Base-by-base conservation (phyloP, 2,888 invertebrate genomes). In the Imbricaverruca yamaguchii region DNA sequence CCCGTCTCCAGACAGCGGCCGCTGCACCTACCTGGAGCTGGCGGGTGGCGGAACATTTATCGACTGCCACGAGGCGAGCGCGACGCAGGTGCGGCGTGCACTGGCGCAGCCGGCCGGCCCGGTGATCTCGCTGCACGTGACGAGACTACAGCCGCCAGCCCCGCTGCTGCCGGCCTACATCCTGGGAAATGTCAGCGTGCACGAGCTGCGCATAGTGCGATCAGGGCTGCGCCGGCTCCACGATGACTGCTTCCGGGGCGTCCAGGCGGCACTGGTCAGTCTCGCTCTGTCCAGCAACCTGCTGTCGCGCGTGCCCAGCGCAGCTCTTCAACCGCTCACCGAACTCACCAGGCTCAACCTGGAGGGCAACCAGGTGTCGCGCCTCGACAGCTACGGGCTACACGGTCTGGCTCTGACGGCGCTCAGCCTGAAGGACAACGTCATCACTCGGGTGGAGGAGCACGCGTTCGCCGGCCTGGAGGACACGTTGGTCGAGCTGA, bases 371-470 rank as follows among this genome's bases (percentile, higher is more conserved):
- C 91, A 92, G 86, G 94, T 96, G 84, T 91, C 91, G 84, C 93
- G 94, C 85, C 90, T 96, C 83, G 92, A 93, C 21, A 93, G 93
- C 85, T 95, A 95, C 86, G 93, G 94, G 85, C 96, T 97, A 88
- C 93, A 93, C 86, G 94, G 94, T 15, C 89, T 96, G 84, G 92
- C 92, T 82, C 89, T 96, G 84, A 91, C 92, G 85, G 94, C 93
- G 15, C 80, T 84, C 81, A 94, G 93, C 86, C 89, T 97, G 85
- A 94, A 94, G 87, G 93, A 93, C 80, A 97, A 96, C 87, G 90
- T 92, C 84, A 90, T 97, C 85, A 91, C 91, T 84, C 91, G 91
- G 85, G 92, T 96, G 86, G 93, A 93, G 1, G 94, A 95, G 85
- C 92, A 93, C 86, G 94, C 94, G 13, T 95, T 95, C 86, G 91